These are phyloP conservation scores for Merluccius polli DNA, from an alignment of 2,797 vertebrate species.

Conservation along the genomic window DNA sequence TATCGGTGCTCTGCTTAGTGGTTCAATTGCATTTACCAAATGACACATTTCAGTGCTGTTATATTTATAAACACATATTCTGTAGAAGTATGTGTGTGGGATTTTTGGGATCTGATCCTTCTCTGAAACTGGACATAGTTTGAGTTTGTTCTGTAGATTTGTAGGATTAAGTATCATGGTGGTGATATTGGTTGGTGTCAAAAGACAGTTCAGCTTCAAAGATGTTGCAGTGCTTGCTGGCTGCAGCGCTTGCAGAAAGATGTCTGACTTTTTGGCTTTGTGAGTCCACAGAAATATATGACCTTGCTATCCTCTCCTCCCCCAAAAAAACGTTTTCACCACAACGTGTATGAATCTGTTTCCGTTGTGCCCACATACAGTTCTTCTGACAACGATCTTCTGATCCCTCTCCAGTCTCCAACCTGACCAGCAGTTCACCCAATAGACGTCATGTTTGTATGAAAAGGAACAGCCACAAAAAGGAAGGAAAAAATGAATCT, in stretches of 20 bases:
- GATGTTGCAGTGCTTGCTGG: background rate
- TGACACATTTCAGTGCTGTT: background rate
- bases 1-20: background rate
- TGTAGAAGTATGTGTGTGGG: background rate
- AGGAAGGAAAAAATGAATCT: background rate
- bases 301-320: background rate
- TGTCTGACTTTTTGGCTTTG: background rate
- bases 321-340: background rate
- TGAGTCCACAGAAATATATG: background rate
- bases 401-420: background rate
- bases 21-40: background rate
- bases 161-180: background rate
- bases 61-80: background rate
- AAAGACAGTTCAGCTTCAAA: background rate
- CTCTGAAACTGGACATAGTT: background rate
- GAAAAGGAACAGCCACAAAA: constrained; percentile 11
- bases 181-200: background rate
- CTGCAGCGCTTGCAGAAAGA: background rate
- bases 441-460: constrained; percentile 3
- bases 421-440: constrained; percentile 20
- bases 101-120: background rate
- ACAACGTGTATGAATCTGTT: background rate
- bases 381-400: background rate
- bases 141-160: background rate
- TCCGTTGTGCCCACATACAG: background rate